phyloP scores from a whole-genome alignment of 2,797 vertebrate genomes.

The Esox lucius region DNA sequence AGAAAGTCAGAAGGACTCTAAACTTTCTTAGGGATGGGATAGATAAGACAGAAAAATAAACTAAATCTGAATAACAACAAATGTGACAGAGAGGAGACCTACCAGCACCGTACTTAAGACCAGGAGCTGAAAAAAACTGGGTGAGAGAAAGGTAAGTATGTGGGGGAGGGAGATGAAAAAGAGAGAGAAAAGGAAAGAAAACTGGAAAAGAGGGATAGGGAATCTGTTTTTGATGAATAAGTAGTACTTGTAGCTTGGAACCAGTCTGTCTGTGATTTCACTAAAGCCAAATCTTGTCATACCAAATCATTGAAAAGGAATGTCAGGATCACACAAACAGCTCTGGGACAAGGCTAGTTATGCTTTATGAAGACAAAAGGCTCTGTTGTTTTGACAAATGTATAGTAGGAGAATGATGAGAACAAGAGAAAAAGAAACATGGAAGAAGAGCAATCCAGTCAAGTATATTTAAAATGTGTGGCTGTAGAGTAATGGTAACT shows the following conservation, averaged over 20 bases:
- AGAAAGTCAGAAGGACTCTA: conserved; percentile 20
- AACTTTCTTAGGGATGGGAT: conserved; percentile 23
- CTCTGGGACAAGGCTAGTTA: neutral
- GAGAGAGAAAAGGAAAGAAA: conserved; percentile 33
- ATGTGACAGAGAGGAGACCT: conserved; percentile 32
- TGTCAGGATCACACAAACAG: neutral
- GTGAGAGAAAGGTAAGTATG: neutral
- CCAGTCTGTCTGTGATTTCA: neutral
- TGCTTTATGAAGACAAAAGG: conserved; percentile 29
- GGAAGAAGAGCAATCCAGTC: neutral
- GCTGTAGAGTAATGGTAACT: neutral
- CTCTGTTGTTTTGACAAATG: neutral
- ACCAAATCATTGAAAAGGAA: neutral
- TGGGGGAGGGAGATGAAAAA: neutral
- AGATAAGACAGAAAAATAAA: conserved; percentile 19
- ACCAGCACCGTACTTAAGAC: conserved; percentile 31
- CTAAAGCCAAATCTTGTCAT: neutral
- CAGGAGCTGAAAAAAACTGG: conserved; percentile 39
- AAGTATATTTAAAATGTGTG: neutral
- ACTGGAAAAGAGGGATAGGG: conserved; percentile 34
- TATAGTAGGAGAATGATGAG: conserved; percentile 4
- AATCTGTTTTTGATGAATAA: conserved; percentile 19
- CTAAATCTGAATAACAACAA: conserved; percentile 23
- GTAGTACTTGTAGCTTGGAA: neutral
- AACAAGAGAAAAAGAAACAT: conserved; percentile 1